phyloP scores from a whole-genome alignment of 2,113 vertebrate genomes.

The Eidolon helvum region DNA sequence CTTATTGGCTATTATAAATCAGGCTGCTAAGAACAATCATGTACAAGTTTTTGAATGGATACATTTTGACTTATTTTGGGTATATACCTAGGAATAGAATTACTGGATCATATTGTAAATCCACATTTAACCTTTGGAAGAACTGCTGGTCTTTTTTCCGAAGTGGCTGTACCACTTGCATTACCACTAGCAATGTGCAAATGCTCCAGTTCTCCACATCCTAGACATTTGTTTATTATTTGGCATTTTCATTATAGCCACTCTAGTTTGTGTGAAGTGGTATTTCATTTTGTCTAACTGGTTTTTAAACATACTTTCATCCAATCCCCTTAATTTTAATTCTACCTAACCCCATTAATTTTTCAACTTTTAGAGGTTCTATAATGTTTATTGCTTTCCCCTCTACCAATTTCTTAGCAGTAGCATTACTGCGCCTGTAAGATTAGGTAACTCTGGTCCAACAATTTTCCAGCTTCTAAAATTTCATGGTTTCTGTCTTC shows the following conservation, averaged over 20 bases:
- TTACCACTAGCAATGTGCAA: neutral
- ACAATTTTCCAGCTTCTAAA: neutral
- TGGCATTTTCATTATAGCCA: neutral
- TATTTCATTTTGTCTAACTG: neutral
- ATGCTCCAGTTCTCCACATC: neutral
- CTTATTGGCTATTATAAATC: neutral
- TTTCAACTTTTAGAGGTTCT: neutral
- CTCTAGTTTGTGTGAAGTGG: neutral
- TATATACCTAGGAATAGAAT: neutral
- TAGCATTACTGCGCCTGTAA: neutral
- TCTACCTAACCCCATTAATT: neutral
- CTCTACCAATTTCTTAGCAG: neutral
- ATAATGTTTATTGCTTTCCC: neutral
- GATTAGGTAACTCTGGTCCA: neutral
- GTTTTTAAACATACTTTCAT: neutral
- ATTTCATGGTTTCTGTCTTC: neutral
- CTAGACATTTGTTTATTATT: neutral
- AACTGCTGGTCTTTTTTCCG: neutral
- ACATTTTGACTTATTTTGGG: neutral
- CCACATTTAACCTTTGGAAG: neutral
- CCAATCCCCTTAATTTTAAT: neutral
- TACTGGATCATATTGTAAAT: neutral
- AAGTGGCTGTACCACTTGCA: neutral
- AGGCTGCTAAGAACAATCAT: neutral
- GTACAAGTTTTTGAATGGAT: neutral